Evolutionary conservation across 2,113 vertebrate genomes (phyloP).

Genomic region (Oncorhynchus keta): DNA sequence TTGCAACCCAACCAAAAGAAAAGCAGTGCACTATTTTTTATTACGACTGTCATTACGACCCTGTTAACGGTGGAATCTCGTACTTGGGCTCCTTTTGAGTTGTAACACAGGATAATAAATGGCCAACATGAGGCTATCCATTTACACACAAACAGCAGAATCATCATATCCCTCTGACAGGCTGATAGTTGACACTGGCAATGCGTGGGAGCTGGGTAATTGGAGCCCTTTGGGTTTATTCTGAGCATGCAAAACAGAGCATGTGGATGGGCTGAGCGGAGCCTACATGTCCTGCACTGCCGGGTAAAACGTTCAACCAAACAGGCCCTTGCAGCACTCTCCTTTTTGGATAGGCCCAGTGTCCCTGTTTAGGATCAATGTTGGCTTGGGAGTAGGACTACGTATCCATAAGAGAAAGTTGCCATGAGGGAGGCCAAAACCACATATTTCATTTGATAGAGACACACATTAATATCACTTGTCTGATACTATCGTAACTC

Average conservation of each 20-base stretch:
- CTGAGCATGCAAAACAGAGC: slow-evolving; percentile 67
- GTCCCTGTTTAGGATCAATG: too few species aligned
- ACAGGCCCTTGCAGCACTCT: slow-evolving; percentile 25
- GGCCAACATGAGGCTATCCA: slow-evolving; percentile 61
- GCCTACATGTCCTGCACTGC: not conserved
- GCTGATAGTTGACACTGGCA: slow-evolving; percentile 72
- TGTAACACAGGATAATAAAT: slow-evolving; percentile 58
- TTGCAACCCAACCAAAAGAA: not conserved
- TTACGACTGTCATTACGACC: slow-evolving; percentile 31
- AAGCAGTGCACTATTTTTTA: slow-evolving; percentile 35
- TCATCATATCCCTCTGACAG: slow-evolving; percentile 69
- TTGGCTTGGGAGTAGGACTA: too few species aligned
- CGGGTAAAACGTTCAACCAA: slow-evolving; percentile 61
- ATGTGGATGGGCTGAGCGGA: slow-evolving; percentile 56
- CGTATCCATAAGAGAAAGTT: too few species aligned
- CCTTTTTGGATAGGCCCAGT: too few species aligned
- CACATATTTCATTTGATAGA: too few species aligned
- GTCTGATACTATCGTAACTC: too few species aligned
- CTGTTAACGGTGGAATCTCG: not conserved
- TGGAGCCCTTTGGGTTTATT: slow-evolving; percentile 70
- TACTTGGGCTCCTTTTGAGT: slow-evolving; percentile 32
- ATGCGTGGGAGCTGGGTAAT: slow-evolving; percentile 74
- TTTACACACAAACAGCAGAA: slow-evolving; percentile 73
- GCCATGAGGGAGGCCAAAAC: too few species aligned
- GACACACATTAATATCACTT: too few species aligned